Conservation (phyloP, 1,140 invertebrate species). For the Heliconius eleuchia region DNA sequence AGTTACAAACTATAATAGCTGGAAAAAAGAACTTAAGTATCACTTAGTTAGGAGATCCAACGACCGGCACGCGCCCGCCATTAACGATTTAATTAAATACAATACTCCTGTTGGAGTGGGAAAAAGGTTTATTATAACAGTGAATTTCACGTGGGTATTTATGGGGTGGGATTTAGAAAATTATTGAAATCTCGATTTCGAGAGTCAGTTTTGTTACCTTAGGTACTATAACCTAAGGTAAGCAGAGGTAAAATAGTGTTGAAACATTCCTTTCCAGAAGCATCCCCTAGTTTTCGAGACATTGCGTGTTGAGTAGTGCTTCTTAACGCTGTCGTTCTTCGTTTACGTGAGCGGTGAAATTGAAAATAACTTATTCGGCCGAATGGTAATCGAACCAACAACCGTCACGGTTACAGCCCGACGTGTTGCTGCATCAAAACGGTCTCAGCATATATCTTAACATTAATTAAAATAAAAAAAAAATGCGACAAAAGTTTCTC, state of each 20-base stretch:
- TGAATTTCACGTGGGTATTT: slow-evolving; percentile 6
- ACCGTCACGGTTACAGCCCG: neutral
- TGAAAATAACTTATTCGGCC: neutral
- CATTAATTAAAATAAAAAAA: neutral
- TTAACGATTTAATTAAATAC: slow-evolving; percentile 39
- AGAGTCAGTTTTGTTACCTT: neutral
- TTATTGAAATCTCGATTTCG: neutral
- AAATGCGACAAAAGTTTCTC: neutral
- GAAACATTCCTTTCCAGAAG: neutral
- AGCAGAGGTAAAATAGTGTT: neutral
- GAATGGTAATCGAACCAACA: neutral
- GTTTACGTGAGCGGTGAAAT: neutral
- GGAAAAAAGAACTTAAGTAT: slow-evolving; percentile 24
- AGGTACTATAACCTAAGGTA: neutral
- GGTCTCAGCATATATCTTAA: neutral
- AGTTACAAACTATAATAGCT: slow-evolving; percentile 11
- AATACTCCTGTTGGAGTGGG: slow-evolving; percentile 32
- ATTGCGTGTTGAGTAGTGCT: neutral
- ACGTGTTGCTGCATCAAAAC: too few species aligned
- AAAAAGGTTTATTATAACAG: neutral
- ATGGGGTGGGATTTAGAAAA: slow-evolving; percentile 5
- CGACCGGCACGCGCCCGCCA: slow-evolving; percentile 36
- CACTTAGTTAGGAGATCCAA: slow-evolving; percentile 34
- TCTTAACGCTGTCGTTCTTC: neutral
- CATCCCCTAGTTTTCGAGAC: neutral